Base-by-base conservation (phyloP, 2,113 vertebrate species). In the Psittacara wagleri region DNA sequence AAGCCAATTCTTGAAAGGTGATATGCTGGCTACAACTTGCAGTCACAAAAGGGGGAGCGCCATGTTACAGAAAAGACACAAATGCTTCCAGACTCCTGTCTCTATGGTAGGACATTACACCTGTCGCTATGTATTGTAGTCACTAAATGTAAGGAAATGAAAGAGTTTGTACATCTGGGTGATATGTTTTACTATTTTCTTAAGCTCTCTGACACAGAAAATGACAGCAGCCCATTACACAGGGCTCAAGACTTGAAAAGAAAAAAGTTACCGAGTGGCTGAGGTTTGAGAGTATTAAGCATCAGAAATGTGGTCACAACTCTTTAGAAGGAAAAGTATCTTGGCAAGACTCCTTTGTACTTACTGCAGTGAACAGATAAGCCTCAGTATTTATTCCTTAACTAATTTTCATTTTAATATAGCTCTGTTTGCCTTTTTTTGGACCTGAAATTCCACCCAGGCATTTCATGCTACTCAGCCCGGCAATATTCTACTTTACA, bases 21-120 rank as follows among this genome's bases (percentile, higher is more conserved):
- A 92, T 92, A 57, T 24, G 35, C 19, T 62, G 67, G 51, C 78
- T 62, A 33, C 48, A 51, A 46, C 33, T 80, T 51, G 37, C 41
- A 72, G 59, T 20, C 51, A 57, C 51, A 49, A 22, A 44, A 86
- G 63, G 19, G 18, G 7, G 17, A 55, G 49, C 31, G 27, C 43
- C 4, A 2, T 7, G 12, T 7, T 41, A 22, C 44, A 61, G n/a
- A 44, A 73, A 52, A 57, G 29, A n/a, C 0, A 4, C 0, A 6
- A 68, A 44, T 11, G 5, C 6, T 72, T 64, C n/a, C 29, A 78
- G 62, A 29, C 33, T 67, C 19, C 46, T 41, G 14, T 17, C 74
- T 39, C 17, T 13, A 9, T 5, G n/a, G n/a, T 10, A 54, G 51
- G 74, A 39, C 14, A 14, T 23, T 15, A 19, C 19, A 39, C 55